A percentile compares a stretch with the other conserved stretches of the same genome.
Evolutionary conservation across 2,113 vertebrate species (phyloP).

Genomic region (Marcusenius ussheri): DNA sequence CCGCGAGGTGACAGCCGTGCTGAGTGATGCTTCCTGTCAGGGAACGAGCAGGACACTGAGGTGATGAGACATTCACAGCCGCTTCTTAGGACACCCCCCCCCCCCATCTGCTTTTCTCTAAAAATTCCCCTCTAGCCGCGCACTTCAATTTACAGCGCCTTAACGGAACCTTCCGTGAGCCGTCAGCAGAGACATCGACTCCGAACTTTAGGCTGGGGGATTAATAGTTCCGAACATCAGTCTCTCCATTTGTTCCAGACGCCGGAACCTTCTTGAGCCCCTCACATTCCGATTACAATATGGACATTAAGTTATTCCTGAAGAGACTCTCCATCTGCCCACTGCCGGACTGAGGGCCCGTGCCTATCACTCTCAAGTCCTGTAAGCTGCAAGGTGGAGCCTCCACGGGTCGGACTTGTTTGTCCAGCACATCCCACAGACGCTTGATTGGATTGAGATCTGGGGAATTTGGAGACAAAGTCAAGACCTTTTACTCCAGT

Average conservation of each 20-base stretch:
- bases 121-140: not conserved
- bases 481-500: not conserved
- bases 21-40: not conserved
- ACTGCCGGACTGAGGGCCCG: slow-evolving; percentile 22
- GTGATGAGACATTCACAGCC: not conserved
- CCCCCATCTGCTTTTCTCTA: not conserved
- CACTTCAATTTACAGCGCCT: not conserved
- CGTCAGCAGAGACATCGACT: not conserved
- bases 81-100: not conserved
- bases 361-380: slow-evolving; percentile 35
- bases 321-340: slow-evolving; percentile 37
- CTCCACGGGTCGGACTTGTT: not conserved
- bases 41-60: not conserved
- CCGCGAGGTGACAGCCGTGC: not conserved
- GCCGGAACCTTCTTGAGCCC: not conserved
- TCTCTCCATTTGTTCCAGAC: not conserved
- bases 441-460: not conserved
- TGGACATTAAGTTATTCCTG: slow-evolving; percentile 42
- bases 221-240: not conserved
- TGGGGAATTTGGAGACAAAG: not conserved
- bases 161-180: not conserved
- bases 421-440: not conserved
- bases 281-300: slow-evolving; percentile 36
- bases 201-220: not conserved
- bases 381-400: not conserved